Percentiles rank a stretch among this genome's conserved stretches.
Evolutionary conservation across 2,113 vertebrate species (phyloP).

Genomic region (Calidris pygmaea): DNA sequence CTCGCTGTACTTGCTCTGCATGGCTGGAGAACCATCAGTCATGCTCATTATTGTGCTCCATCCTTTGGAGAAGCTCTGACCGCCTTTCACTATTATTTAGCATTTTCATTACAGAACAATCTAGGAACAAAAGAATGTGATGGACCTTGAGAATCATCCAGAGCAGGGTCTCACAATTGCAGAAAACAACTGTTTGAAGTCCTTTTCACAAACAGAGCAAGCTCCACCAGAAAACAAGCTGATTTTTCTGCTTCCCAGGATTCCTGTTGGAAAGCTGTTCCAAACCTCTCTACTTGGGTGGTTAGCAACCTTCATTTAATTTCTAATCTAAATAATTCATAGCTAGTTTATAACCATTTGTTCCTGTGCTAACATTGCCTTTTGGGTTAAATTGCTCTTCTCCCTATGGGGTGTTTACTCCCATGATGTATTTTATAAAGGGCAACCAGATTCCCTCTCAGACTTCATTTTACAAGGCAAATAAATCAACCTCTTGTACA

Average conservation of each 20-base stretch:
- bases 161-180: not conserved
- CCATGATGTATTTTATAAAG: constrained; percentile 20
- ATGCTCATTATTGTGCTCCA: not conserved
- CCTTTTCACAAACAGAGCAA: not conserved
- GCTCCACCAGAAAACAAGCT: not conserved
- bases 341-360: constrained; percentile 33
- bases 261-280: not conserved
- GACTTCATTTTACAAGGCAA: constrained; percentile 15
- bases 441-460: constrained; percentile 39
- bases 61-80: not conserved
- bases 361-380: constrained; percentile 34
- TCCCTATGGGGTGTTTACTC: constrained; percentile 36
- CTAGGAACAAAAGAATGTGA: not conserved
- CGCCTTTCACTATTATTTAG: not conserved
- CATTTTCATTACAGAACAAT: not conserved
- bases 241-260: not conserved
- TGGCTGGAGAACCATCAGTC: not conserved
- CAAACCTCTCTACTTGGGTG: not conserved
- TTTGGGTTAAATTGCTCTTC: constrained; percentile 45
- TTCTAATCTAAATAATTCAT: constrained; percentile 51
- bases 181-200: not conserved
- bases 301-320: constrained; percentile 14
- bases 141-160: not conserved
- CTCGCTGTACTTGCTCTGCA: not conserved
- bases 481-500: constrained; percentile 8